Conservation (phyloP, 2,888 invertebrate genomes). For the Eurois occulta region DNA sequence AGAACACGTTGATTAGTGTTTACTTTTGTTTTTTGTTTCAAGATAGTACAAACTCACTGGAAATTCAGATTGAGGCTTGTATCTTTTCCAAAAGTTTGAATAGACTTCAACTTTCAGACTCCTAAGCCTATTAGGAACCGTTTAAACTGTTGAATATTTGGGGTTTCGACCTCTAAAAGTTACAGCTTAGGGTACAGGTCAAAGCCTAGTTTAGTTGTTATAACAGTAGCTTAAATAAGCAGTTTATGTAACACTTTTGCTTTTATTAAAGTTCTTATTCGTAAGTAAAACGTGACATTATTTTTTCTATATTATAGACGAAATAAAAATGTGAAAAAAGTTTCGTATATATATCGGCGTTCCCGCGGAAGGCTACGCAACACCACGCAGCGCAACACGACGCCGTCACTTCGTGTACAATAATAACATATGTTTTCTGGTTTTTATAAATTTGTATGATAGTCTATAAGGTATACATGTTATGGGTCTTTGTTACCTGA, state of each 20-base stretch:
- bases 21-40: not conserved
- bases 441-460: no score
- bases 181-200: not conserved
- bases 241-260: not conserved
- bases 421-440: no score
- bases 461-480: no score
- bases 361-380: no score
- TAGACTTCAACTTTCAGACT: slow-evolving; percentile 7
- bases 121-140: not conserved
- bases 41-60: not conserved
- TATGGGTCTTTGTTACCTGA: no score
- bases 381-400: no score
- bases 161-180: not conserved
- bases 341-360: no score
- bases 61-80: not conserved
- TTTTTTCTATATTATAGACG: not conserved
- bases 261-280: not conserved
- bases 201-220: not conserved
- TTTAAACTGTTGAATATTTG: slow-evolving; percentile 9
- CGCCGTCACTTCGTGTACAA: no score
- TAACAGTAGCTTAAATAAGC: not conserved
- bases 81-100: not conserved
- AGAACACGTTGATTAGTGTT: not conserved
- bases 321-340: not conserved
- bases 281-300: not conserved